Evolutionary conservation across 1,140 invertebrate species (phyloP), one percentile per base, ranked within the genome.

Genomic region (Daktulosphaira vitifoliae): DNA sequence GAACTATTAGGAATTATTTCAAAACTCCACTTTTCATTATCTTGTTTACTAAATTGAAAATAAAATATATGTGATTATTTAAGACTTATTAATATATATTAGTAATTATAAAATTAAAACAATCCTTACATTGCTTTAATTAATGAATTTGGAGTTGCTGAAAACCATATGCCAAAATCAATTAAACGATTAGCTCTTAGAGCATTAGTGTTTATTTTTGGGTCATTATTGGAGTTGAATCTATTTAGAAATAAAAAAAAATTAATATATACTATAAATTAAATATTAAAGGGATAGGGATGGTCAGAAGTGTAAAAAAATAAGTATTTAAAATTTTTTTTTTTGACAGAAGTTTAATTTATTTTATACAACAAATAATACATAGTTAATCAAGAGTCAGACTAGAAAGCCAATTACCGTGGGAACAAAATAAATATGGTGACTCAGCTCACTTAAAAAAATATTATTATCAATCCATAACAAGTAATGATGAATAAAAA

Each of bases 81-180:
- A 20, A 44, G n/a, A n/a, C n/a, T n/a, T n/a, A n/a, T n/a, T n/a
- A n/a, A n/a, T n/a, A n/a, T n/a, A n/a, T n/a, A n/a, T n/a, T n/a
- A n/a, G n/a, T n/a, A n/a, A n/a, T n/a, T n/a, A n/a, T n/a, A n/a
- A n/a, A n/a, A n/a, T n/a, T n/a, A n/a, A n/a, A 25, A 26, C 25
- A 6, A 18, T 72, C 70, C 67, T 69, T 66, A 69, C 70, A 72
- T 56, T 74, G 73, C 66, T 65, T 76, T 73, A 50, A 72, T 69
- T 33, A 76, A 77, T 66, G 78, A 77, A 3, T 80, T 70, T 64
- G 74, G 71, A 65, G 74, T 72, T 15, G 76, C 73, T 15, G 78
- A 71, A 38, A 82, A 71, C 74, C 75, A 76, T 15, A 71, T 68
- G 3, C 79, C 79, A 65, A 81, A 73, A 66, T 78, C 74, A 16